Evolutionary conservation across 2,888 invertebrate genomes (phyloP).

Genomic region (Ypsolopha sequella): DNA sequence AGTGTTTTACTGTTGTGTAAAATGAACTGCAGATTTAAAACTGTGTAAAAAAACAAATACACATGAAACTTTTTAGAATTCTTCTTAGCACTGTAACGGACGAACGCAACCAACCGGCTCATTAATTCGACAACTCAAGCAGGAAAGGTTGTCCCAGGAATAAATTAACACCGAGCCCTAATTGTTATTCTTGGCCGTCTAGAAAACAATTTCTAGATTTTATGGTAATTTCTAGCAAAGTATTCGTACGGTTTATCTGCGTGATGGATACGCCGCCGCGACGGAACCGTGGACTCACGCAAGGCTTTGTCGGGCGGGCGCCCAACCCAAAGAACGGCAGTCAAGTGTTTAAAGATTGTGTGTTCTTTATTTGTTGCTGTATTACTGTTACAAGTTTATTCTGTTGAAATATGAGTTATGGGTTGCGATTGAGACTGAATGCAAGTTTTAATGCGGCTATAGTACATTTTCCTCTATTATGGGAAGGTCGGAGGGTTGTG

Average conservation of each 20-base stretch:
- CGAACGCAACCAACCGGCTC: too few species aligned
- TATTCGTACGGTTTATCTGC: constrained; percentile 46
- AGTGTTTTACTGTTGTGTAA: too few species aligned
- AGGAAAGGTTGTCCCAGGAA: constrained; percentile 7
- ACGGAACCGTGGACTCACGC: constrained; percentile 27
- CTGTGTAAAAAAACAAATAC: too few species aligned
- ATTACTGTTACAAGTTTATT: neutral
- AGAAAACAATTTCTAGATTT: constrained; percentile 36
- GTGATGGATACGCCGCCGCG: constrained; percentile 45
- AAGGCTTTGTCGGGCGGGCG: constrained; percentile 8
- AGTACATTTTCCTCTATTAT: too few species aligned
- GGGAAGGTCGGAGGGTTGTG: neutral
- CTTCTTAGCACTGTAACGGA: too few species aligned
- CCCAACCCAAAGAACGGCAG: neutral
- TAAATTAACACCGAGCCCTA: constrained; percentile 19
- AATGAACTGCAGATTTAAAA: too few species aligned
- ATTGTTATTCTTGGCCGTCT: constrained; percentile 27
- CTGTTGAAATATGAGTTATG: too few species aligned
- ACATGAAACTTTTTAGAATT: too few species aligned
- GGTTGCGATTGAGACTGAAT: too few species aligned
- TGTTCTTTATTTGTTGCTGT: neutral
- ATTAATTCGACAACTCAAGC: constrained; percentile 16
- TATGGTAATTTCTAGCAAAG: constrained; percentile 43
- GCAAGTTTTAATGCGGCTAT: too few species aligned
- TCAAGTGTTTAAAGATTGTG: neutral